Evolutionary conservation across 2,113 vertebrate genomes (phyloP).

Genomic region (Mus spicilegus): DNA sequence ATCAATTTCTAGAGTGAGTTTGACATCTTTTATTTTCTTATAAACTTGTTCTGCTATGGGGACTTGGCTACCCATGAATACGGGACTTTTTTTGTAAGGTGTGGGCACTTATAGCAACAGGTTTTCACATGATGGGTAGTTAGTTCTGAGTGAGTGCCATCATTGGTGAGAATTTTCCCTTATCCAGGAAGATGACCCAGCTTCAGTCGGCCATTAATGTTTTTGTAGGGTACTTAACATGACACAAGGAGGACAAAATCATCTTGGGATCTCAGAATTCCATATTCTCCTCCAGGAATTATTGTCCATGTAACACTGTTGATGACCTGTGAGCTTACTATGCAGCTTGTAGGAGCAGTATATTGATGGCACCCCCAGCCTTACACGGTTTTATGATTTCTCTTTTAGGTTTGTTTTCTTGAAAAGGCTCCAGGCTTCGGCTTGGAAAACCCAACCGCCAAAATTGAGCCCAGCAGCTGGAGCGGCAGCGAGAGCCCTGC

Average conservation of each 20-base stretch:
- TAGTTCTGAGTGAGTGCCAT: background rate
- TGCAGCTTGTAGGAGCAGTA: background rate
- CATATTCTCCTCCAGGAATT: background rate
- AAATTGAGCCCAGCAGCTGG: constrained; percentile 99
- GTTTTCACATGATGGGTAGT: constrained; percentile 2
- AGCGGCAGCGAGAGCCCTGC: constrained; percentile 99
- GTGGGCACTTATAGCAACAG: background rate
- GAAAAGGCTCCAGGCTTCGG: constrained; percentile 95
- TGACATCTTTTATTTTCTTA: constrained; percentile 28
- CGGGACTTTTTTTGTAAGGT: background rate
- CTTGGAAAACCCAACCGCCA: constrained; percentile 96
- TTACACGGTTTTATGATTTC: constrained; percentile 81
- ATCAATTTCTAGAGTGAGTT: background rate
- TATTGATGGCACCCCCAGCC: constrained; percentile 48
- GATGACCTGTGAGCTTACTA: background rate
- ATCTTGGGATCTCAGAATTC: background rate
- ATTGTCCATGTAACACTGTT: background rate
- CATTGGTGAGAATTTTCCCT: constrained; percentile 26
- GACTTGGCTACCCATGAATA: background rate
- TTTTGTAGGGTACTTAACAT: background rate
- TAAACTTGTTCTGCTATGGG: constrained; percentile 21
- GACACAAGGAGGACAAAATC: background rate
- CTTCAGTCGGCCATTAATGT: background rate
- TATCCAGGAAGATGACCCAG: background rate
- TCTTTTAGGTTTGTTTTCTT: constrained; percentile 93